A percentile compares a stretch with the other conserved stretches of the same genome.
phyloP scores from a whole-genome alignment of 53 echinoderm and acorn worm species.

The Arbacia lixula region DNA sequence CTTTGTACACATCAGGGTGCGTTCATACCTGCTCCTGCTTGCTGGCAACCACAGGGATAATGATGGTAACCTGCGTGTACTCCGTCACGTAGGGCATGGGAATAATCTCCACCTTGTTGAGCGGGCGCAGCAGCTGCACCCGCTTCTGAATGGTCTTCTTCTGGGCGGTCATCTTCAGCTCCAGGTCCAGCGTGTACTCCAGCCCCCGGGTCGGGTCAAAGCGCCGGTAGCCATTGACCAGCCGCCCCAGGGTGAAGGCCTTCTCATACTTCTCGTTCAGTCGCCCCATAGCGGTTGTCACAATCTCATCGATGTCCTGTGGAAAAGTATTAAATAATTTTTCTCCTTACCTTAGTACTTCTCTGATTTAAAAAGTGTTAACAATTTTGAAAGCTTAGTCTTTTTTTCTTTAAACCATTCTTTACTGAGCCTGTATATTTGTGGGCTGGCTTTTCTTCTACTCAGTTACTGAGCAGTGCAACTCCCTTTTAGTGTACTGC shows the following conservation, averaged over 20 bases:
- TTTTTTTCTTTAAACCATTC: too few relatives aligned
- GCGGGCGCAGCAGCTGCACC: constrained; percentile 85
- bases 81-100: constrained; percentile 99
- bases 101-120: constrained; percentile 93
- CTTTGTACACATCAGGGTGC: too few relatives aligned
- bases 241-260: constrained; percentile 81
- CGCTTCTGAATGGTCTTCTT: constrained; percentile 89
- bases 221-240: constrained; percentile 93
- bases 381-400: too few relatives aligned
- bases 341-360: too few relatives aligned
- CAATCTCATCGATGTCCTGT: constrained; percentile 95
- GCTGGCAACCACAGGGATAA: constrained; percentile 81
- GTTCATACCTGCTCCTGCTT: constrained; percentile 71
- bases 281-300: constrained; percentile 84
- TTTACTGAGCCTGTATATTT: too few relatives aligned
- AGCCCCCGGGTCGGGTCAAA: constrained; percentile 94
- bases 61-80: constrained; percentile 85
- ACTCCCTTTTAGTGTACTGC: too few relatives aligned
- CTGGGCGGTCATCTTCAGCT: constrained; percentile 85
- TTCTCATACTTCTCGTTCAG: constrained; percentile 90
- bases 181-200: constrained; percentile 96
- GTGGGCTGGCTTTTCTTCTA: too few relatives aligned
- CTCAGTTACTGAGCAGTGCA: too few relatives aligned
- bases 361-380: too few relatives aligned
- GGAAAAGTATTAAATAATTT: too few relatives aligned